phyloP scores from a whole-genome alignment of 2,113 vertebrate genomes.

The Hystrix cristata region DNA sequence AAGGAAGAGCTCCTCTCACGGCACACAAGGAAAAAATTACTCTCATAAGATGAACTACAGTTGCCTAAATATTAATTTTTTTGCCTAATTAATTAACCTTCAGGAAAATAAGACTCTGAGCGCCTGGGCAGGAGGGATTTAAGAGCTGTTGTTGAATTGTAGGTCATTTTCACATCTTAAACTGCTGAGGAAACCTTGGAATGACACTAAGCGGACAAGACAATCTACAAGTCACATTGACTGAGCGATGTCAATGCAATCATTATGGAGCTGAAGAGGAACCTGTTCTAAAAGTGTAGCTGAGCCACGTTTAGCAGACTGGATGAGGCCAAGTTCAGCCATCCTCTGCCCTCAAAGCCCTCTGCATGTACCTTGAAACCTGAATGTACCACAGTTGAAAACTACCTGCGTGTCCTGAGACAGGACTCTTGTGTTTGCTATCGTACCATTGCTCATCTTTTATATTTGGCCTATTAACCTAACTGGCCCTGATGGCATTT shows the following conservation, averaged over 20 bases:
- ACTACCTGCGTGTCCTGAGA: not conserved
- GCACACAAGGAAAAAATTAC: not conserved
- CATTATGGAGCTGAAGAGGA: not conserved
- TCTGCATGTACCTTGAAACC: not conserved
- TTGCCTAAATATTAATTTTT: not conserved
- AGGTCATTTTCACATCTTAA: not conserved
- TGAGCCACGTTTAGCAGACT: fast-evolving
- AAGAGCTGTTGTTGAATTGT: not conserved
- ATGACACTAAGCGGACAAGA: not conserved
- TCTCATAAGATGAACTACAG: not conserved
- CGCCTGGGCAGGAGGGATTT: fast-evolving
- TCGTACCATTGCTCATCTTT: not conserved
- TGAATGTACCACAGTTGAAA: fast-evolving
- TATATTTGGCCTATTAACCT: not conserved
- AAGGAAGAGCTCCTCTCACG: not conserved
- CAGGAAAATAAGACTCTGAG: not conserved
- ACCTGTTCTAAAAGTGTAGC: fast-evolving
- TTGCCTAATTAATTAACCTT: not conserved
- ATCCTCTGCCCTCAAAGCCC: not conserved
- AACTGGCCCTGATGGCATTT: not conserved
- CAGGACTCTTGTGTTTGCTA: not conserved
- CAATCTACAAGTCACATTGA: not conserved
- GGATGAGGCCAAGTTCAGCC: not conserved
- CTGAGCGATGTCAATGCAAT: not conserved
- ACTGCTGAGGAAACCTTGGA: not conserved